Conservation (phyloP, 2,797 vertebrate genomes). For the Acrossocheilus wenchowensis region DNA sequence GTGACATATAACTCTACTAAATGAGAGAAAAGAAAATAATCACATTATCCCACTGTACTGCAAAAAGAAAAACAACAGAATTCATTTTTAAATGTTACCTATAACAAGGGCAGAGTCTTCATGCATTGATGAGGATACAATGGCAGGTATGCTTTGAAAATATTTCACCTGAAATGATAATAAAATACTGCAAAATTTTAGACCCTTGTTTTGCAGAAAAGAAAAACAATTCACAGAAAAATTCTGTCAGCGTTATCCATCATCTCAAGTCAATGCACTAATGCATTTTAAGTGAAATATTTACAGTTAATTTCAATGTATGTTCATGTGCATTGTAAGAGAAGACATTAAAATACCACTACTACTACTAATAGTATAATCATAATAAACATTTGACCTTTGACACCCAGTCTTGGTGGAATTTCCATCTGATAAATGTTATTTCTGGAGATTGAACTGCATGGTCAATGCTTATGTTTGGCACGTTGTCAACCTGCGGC, state of each 20-base stretch:
- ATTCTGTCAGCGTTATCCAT: background rate
- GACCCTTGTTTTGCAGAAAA: background rate
- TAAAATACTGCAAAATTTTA: background rate
- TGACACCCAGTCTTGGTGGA: constrained; percentile 80
- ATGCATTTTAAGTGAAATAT: background rate
- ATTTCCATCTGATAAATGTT: constrained; percentile 79
- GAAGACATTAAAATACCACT: background rate
- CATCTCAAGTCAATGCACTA: background rate
- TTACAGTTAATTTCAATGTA: background rate
- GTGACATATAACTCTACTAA: constrained; percentile 1
- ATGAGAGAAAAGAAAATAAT: constrained; percentile 34
- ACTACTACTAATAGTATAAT: background rate
- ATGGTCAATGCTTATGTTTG: constrained; percentile 74
- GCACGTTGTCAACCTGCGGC: constrained; percentile 77
- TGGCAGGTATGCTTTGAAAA: constrained; percentile 73
- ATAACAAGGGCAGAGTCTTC: constrained; percentile 75
- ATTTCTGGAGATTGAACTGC: constrained; percentile 72
- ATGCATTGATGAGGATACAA: constrained; percentile 80
- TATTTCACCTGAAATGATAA: constrained; percentile 78
- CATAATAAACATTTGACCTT: constrained; percentile 61
- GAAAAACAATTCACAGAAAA: background rate
- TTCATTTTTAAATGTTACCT: constrained; percentile 65
- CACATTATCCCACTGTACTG: background rate
- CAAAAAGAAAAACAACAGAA: background rate
- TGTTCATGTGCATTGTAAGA: background rate